These are phyloP conservation scores for Bombyx mori DNA, from an alignment of 1,140 invertebrate species.

Conservation along the genomic window DNA sequence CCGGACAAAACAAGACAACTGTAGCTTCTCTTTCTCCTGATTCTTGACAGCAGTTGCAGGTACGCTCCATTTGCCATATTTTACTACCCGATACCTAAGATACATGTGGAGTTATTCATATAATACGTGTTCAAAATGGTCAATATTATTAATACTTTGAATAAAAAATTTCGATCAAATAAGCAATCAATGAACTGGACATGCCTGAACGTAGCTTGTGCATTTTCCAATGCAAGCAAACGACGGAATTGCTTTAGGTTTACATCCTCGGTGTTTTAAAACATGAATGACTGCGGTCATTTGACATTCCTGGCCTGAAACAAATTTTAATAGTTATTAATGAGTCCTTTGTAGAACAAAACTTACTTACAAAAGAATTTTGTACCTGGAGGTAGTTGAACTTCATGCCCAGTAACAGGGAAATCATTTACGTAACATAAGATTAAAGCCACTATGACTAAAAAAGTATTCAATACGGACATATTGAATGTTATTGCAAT, in stretches of 20 bases:
- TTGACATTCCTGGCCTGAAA: conserved; percentile 85
- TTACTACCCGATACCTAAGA: conserved; percentile 92
- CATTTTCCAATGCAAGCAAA: conserved; percentile 93
- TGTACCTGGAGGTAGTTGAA: conserved; percentile 45
- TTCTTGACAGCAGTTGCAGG: conserved; percentile 95
- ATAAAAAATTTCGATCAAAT: background rate
- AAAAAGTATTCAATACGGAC: conserved; percentile 6
- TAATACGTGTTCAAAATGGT: background rate
- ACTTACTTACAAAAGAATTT: background rate
- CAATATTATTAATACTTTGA: background rate
- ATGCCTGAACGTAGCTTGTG: conserved; percentile 92
- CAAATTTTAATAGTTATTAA: conserved; percentile 2
- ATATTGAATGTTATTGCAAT: background rate
- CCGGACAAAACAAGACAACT: conserved; percentile 90
- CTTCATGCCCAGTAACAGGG: conserved; percentile 38
- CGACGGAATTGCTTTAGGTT: conserved; percentile 93
- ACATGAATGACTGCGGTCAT: conserved; percentile 93
- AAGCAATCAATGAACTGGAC: background rate
- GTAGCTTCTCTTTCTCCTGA: conserved; percentile 92
- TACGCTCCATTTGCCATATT: conserved; percentile 96
- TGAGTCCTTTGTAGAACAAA: background rate
- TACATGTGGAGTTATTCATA: background rate
- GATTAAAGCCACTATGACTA: conserved; percentile 20
- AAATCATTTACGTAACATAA: conserved; percentile 31
- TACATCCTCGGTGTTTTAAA: conserved; percentile 91